phyloP scores from a whole-genome alignment of 2,888 invertebrate genomes.

The Pheosia gnoma region DNA sequence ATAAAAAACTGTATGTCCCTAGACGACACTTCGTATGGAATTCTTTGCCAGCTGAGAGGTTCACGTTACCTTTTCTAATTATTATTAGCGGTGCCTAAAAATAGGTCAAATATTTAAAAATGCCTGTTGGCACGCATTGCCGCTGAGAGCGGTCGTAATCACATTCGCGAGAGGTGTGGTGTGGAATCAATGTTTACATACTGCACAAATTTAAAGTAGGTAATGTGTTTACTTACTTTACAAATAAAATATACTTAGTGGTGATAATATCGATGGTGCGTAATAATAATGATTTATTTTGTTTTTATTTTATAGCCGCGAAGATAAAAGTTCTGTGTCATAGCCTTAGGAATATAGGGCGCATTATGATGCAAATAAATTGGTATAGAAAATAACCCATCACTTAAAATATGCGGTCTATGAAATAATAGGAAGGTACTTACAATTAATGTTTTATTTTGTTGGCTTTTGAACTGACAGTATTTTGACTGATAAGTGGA shows the following conservation, averaged over 20 bases:
- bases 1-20: slow-evolving; percentile 40
- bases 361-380: too few species aligned
- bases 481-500: too few species aligned
- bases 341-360: too few species aligned
- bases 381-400: too few species aligned
- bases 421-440: too few species aligned
- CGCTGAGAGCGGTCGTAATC: slow-evolving; percentile 65
- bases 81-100: slow-evolving; percentile 81
- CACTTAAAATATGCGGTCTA: too few species aligned
- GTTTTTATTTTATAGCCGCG: too few species aligned
- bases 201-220: background rate
- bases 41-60: slow-evolving; percentile 70
- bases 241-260: background rate
- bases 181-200: slow-evolving; percentile 40
- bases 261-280: too few species aligned
- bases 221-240: slow-evolving; percentile 13
- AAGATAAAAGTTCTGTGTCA: too few species aligned
- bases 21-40: slow-evolving; percentile 44
- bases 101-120: slow-evolving; percentile 82
- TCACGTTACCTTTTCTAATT: slow-evolving; percentile 82
- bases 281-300: too few species aligned
- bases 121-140: slow-evolving; percentile 73
- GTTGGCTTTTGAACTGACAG: too few species aligned
- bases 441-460: too few species aligned
- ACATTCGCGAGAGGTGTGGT: slow-evolving; percentile 56